phyloP scores from a whole-genome alignment of 2,113 vertebrate genomes.

The Sinocyclocheilus anophthalmus region DNA sequence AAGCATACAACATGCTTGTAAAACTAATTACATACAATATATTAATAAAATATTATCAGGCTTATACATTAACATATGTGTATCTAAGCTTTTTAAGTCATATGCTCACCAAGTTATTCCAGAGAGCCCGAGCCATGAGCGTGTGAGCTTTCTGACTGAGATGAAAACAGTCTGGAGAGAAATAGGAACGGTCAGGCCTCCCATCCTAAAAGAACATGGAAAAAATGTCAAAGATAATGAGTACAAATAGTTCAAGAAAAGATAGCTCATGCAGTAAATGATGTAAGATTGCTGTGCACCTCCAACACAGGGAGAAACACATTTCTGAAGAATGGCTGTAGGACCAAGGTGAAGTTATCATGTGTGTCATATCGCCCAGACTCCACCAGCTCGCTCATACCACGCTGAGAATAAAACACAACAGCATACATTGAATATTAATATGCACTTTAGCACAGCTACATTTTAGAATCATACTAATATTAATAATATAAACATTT shows the following conservation, averaged over 20 bases:
- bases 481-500: too few species aligned
- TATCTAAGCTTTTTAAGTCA: not conserved
- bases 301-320: conserved; percentile 46
- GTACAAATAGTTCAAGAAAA: not conserved
- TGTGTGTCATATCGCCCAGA: conserved; percentile 70
- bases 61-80: not conserved
- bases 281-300: conserved; percentile 64
- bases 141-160: conserved; percentile 86
- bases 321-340: conserved; percentile 76
- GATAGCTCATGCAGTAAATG: not conserved
- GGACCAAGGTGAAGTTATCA: conserved; percentile 74
- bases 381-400: conserved; percentile 71
- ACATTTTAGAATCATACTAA: too few species aligned
- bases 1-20: too few species aligned
- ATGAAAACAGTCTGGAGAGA: conserved; percentile 89
- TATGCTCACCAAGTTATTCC: conserved; percentile 86
- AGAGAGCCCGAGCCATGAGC: conserved; percentile 85
- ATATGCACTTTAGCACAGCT: too few species aligned
- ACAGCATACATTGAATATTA: not conserved
- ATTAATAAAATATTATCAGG: not conserved
- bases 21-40: not conserved
- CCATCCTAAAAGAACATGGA: conserved; percentile 74
- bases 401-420: conserved; percentile 67
- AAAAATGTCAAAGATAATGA: not conserved
- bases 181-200: conserved; percentile 82